These are phyloP conservation scores for Lycophotia porphyrea DNA, from an alignment of 2,888 invertebrate species.

Conservation along the genomic window DNA sequence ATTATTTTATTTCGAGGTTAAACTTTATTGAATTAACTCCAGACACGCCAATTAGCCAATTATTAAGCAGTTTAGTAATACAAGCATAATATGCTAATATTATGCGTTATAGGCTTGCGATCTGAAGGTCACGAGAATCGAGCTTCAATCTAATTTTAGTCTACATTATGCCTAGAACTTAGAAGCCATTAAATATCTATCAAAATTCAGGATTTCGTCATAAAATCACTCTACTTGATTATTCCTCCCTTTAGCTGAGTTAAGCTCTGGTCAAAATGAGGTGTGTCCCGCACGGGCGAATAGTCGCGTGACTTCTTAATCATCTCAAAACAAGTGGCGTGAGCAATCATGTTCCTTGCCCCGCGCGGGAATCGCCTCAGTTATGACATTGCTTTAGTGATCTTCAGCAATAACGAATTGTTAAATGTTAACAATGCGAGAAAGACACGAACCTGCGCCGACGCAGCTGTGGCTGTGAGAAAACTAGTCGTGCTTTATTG, in stretches of 20 bases:
- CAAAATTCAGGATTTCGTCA: conserved; percentile 49
- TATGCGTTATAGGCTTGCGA: conserved; percentile 25
- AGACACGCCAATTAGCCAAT: conserved; percentile 35
- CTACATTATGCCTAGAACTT: conserved; percentile 3
- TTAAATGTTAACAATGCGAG: conserved; percentile 59
- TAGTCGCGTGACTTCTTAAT: background rate
- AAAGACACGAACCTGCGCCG: conserved; percentile 54
- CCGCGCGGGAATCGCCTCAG: background rate
- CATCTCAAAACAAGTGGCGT: background rate
- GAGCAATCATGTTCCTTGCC: background rate
- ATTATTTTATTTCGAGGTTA: conserved; percentile 4
- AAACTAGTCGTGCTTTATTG: conserved; percentile 57
- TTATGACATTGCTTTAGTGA: conserved; percentile 35
- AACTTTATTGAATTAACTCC: conserved; percentile 11
- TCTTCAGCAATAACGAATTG: conserved; percentile 60
- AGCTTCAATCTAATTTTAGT: conserved; percentile 23
- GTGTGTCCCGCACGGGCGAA: background rate
- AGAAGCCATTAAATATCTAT: conserved; percentile 19
- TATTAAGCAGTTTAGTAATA: conserved; percentile 32
- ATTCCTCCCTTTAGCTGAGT: conserved; percentile 28
- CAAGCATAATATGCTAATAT: conserved; percentile 32
- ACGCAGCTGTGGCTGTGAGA: conserved; percentile 27
- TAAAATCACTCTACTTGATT: conserved; percentile 39
- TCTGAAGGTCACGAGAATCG: conserved; percentile 38
- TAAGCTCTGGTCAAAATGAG: background rate